Evolutionary conservation across 2,888 invertebrate genomes (phyloP).

Genomic region (Plagodis dolabraria): DNA sequence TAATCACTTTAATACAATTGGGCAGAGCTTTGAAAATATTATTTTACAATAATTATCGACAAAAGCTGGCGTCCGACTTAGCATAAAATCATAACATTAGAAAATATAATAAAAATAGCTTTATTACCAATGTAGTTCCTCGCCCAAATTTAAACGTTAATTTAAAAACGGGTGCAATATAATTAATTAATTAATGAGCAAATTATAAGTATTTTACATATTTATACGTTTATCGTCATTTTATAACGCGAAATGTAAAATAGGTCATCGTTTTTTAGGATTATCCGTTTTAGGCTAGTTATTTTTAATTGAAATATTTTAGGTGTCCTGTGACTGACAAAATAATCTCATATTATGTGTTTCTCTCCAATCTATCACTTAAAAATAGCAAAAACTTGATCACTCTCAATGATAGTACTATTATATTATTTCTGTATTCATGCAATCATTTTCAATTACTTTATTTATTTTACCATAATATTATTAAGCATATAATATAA

Average conservation of each 20-base stretch:
- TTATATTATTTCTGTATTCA: not conserved
- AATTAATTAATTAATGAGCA: conserved; percentile 31
- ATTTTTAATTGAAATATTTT: conserved; percentile 27
- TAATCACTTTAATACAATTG: conserved; percentile 25
- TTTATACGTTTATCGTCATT: conserved; percentile 41
- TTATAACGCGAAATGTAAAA: conserved; percentile 39
- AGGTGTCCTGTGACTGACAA: conserved; percentile 29
- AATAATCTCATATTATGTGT: not conserved
- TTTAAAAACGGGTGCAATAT: conserved; percentile 39
- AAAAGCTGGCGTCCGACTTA: conserved; percentile 37
- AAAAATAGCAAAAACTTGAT: not conserved
- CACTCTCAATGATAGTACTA: not conserved
- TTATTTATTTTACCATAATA: not conserved
- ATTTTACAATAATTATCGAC: conserved; percentile 33
- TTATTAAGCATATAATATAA: not conserved
- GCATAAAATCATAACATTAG: conserved; percentile 31
- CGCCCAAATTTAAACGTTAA: conserved; percentile 31
- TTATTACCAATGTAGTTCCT: conserved; percentile 41
- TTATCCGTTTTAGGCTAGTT: conserved; percentile 36
- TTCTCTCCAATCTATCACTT: not conserved
- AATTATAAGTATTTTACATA: conserved; percentile 43
- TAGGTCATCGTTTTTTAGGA: conserved; percentile 36
- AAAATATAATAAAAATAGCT: conserved; percentile 29
- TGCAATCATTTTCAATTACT: not conserved
- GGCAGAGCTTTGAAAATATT: conserved; percentile 33